A percentile compares a stretch with the other conserved stretches of the same genome.
Conservation (phyloP, 1,140 invertebrate genomes). For the Temnothorax nylanderi region DNA sequence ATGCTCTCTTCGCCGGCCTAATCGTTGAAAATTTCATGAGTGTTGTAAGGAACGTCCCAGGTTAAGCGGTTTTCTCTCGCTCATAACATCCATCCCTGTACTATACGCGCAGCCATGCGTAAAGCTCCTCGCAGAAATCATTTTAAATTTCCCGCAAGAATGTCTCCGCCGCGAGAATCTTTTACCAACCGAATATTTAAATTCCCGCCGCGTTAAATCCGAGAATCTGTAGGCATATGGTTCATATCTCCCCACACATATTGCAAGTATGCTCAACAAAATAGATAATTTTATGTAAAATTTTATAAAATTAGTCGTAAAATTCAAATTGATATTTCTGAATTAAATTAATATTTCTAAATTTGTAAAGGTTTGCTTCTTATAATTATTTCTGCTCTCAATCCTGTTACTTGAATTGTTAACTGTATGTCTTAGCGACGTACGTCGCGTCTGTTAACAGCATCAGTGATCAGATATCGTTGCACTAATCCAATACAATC, state of each 20-base stretch:
- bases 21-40: constrained; percentile 62
- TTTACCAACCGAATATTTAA: constrained; percentile 4
- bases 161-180: not conserved
- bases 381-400: not conserved
- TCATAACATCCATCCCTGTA: constrained; percentile 9
- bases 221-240: not conserved
- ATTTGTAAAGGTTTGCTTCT: not conserved
- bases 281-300: not conserved
- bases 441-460: not conserved
- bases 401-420: not conserved
- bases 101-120: constrained; percentile 25
- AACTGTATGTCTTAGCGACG: not conserved
- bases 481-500: constrained; percentile 38
- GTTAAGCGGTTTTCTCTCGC: constrained; percentile 49
- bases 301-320: not conserved
- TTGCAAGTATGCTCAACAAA: not conserved
- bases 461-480: constrained; percentile 39
- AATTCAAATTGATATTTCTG: not conserved
- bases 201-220: constrained; percentile 12
- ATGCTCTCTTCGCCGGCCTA: constrained; percentile 29
- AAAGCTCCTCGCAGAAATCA: constrained; percentile 27
- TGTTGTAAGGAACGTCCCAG: constrained; percentile 27
- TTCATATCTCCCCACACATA: not conserved
- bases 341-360: not conserved
- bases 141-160: constrained; percentile 39